Conservation (phyloP, 2,113 vertebrate species). For the Haplochromis burtoni region DNA sequence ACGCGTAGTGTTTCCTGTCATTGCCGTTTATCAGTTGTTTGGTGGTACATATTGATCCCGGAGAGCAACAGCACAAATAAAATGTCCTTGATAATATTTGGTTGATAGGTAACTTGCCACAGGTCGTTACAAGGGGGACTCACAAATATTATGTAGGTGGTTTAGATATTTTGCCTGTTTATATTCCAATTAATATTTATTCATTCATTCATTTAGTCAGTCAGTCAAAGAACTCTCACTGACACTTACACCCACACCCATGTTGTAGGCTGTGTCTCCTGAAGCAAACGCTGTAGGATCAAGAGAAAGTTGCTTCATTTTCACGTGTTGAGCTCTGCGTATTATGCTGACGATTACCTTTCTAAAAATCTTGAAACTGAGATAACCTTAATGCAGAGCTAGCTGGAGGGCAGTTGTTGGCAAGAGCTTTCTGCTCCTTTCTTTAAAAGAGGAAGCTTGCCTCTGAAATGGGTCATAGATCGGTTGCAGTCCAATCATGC, state of each 20-base stretch:
- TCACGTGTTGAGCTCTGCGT: background rate
- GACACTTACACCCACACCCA: background rate
- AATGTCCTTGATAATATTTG: background rate
- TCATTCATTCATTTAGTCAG: background rate
- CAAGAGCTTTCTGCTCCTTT: constrained; percentile 17
- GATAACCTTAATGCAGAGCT: constrained; percentile 28
- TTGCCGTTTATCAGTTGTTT: constrained; percentile 19
- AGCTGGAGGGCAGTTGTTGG: constrained; percentile 48
- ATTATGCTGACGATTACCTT: constrained; percentile 49
- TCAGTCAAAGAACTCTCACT: background rate
- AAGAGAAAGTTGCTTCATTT: background rate
- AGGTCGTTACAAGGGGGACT: background rate
- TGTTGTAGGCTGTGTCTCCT: background rate
- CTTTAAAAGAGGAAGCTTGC: constrained; percentile 4
- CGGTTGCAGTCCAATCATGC: constrained; percentile 14
- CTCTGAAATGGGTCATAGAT: constrained; percentile 39
- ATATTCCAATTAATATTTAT: background rate
- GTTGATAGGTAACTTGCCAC: background rate
- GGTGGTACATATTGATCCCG: constrained; percentile 18
- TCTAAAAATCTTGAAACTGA: constrained; percentile 6
- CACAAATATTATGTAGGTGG: background rate
- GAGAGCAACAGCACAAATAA: constrained; percentile 26
- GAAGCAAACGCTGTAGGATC: background rate
- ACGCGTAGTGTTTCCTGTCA: constrained; percentile 28
- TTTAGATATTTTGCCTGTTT: background rate